Conservation (phyloP, 1,140 invertebrate species). For the Danaus melanippus region DNA sequence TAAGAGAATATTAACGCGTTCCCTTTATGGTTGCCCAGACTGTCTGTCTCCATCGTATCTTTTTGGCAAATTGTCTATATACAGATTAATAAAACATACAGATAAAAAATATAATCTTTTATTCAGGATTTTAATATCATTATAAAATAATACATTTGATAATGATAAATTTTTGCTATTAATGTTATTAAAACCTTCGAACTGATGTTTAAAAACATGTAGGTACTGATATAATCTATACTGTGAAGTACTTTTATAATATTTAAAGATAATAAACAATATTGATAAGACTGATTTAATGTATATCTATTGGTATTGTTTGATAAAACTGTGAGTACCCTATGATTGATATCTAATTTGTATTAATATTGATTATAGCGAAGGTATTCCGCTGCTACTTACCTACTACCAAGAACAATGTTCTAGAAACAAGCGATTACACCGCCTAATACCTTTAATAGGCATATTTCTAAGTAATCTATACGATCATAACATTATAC, state of each 20-base stretch:
- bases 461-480: too few species aligned
- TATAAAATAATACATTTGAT: too few species aligned
- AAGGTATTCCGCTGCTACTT: conserved; percentile 23
- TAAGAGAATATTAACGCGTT: conserved; percentile 14
- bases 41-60: conserved; percentile 38
- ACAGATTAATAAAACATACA: too few species aligned
- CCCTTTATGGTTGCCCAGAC: conserved; percentile 35
- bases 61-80: too few species aligned
- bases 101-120: too few species aligned
- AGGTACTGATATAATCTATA: conserved; percentile 60
- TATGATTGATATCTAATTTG: conserved; percentile 54
- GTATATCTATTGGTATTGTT: conserved; percentile 64
- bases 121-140: too few species aligned
- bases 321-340: conserved; percentile 56
- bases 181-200: conserved; percentile 24
- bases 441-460: too few species aligned
- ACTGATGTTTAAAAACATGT: conserved; percentile 41
- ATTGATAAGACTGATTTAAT: conserved; percentile 63
- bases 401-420: conserved; percentile 3
- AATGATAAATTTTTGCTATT: neutral
- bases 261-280: conserved; percentile 66
- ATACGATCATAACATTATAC: too few species aligned
- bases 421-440: too few species aligned
- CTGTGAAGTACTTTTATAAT: conserved; percentile 61
- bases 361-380: conserved; percentile 43